Evolutionary conservation across 2,888 invertebrate genomes (phyloP), one percentile per base, ranked within the genome.

Genomic region (Monochamus alternatus): DNA sequence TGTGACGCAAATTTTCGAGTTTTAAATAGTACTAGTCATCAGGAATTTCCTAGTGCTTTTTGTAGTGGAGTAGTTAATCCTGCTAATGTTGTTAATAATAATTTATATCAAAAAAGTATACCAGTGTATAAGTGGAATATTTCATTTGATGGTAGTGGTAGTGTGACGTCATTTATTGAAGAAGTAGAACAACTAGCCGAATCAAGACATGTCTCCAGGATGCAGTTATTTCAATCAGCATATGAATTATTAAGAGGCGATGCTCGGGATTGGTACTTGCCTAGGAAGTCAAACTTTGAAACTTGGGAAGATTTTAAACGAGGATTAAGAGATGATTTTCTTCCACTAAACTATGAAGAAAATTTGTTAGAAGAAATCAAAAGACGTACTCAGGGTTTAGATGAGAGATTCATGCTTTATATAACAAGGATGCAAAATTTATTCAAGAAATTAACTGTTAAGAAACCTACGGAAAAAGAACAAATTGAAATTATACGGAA

Each of bases 321-420:
- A 2, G 38, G 44, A 30, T 62, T 76, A 55, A 14, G 38, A n/a
- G 69, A 76, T 44, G 72, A 65, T n/a, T 83, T 80, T 62, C 73
- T 73, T 22, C 81, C 81, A 38, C 1, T 38, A 43, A 75, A 80
- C 68, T 81, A 82, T 47, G 79, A 81, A 12, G 74, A 81, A 5
- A 65, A 52, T 8, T 69, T 83, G n/a, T 67, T 75, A 52, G 77
- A 81, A n/a, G 80, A 80, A 47, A 81, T 82, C 14, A 75, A 76
- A n/a, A 55, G 47, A 14, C 58, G 81, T 2, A 77, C 75, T 0
- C 82, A 82, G 69, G 81, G 81, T 3, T 12, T 71, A 2, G 63
- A 77, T 9, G 83, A 83, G 65, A 62, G 70, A 1, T 32, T 81
- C 3, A 74, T 71, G 0, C 47, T 79, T 9, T 83, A 79, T 43